Evolutionary conservation across 2,888 invertebrate genomes (phyloP), one percentile per base, ranked within the genome.

Genomic region (Tribolium freemani): DNA sequence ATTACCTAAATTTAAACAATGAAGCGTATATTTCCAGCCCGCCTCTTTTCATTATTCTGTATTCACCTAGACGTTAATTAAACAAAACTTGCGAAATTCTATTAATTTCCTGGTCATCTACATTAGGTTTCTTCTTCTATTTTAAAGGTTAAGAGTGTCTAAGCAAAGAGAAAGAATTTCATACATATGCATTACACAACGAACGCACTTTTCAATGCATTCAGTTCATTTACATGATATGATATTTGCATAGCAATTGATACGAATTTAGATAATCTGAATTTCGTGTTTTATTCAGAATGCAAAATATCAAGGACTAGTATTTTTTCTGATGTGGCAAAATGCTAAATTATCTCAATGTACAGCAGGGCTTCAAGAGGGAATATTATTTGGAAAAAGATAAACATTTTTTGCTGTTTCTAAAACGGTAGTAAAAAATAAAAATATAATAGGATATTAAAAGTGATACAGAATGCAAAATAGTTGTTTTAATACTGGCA

Each of bases 231-330:
- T 48, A 26, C 63, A 63, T 63, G 63, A 51, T 63, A 13, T 63
- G 63, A 51, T 63, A 63, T 63, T 63, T 63, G 11, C 63, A 38
- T 31, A 51, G 16, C 51, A 5, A 48, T 61, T 61, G 60, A 61
- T 61, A 53, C 38, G 51, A 63, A 51, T 53, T 51, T 51, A 38
- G 63, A 51, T 63, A 63, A 63, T 63, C 20, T 63, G 51, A 63
- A 38, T 20, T 63, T 63, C 63, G 53, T 63, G 63, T 63, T 51
- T 61, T 48, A 11, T 50, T 48, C 48, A 61, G 16, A 20, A 38
- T 8, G n/a, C 8, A 13, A 63, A 63, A 63, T 50, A 63, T 38
- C 63, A 63, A 63, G 63, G 63, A 13, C 20, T 9, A 63, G 48
- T 48, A 61, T 48, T 21, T 30, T 20, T 21, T 20, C 46, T 21